A percentile compares a stretch with the other conserved stretches of the same genome.
phyloP scores from a whole-genome alignment of 1,140 invertebrate species.

The Brevipalpus yothersi region DNA sequence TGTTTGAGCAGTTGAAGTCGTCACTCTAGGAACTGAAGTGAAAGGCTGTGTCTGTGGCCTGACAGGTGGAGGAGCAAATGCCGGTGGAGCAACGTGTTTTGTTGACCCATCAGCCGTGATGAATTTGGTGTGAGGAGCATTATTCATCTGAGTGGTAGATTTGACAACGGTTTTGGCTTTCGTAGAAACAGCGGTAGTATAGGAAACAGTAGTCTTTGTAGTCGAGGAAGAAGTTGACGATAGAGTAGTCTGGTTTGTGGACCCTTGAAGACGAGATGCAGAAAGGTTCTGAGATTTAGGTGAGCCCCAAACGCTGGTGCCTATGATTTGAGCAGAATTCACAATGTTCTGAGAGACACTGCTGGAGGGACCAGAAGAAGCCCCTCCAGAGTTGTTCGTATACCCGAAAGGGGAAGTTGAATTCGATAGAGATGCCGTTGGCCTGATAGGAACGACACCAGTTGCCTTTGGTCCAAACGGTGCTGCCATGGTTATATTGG shows the following conservation, averaged over 20 bases:
- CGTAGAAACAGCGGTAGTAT: slow-evolving; percentile 5
- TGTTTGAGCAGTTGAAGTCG: neutral
- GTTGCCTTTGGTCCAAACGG: neutral
- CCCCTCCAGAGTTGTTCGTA: neutral
- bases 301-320: neutral
- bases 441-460: neutral
- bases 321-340: too few species aligned
- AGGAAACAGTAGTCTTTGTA: slow-evolving; percentile 3
- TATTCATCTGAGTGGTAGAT: neutral
- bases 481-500: neutral
- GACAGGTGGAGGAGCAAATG: neutral
- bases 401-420: slow-evolving; percentile 9
- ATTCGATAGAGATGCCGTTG: neutral
- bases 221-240: neutral
- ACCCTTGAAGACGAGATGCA: neutral
- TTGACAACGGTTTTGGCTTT: neutral
- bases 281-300: neutral
- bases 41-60: neutral
- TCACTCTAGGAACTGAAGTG: neutral
- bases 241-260: neutral
- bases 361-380: neutral
- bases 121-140: neutral
- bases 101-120: neutral
- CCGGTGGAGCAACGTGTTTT: neutral
- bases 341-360: neutral